Evolutionary conservation across 2,113 vertebrate genomes (phyloP), one percentile per base, ranked within the genome.

Genomic region (Isichthys henryi): DNA sequence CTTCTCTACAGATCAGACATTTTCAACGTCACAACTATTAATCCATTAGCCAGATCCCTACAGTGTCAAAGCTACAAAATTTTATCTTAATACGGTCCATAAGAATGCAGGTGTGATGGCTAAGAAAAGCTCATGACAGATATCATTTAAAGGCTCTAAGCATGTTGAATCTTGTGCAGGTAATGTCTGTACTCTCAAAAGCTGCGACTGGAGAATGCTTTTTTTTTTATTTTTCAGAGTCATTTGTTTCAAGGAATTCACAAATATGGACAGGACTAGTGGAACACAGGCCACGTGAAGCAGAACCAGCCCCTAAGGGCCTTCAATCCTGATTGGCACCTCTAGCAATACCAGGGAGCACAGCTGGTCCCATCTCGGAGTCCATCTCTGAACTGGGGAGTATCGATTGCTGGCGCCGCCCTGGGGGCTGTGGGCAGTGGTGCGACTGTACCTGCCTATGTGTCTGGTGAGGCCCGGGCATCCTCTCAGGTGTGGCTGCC

Each of bases 271-370:
- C 45, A 7, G 43, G 82, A 48, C 82, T 5, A 46, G 82, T 7
- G 9, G 21, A 21, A 84, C 39, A 84, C 80, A 3, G 84, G 27
- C 3, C 48, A 50, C 82, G 6, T 13, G 8, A 27, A 53, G 49
- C n/a, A 39, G 82, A 77, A 8, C 50, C 46, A 66, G 35, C 70
- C 31, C 49, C 88, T 43, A 10, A 31, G 7, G 74, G 49, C 92
- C 17, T 91, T 92, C 93, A 90, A 92, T 93, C 92, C 92, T 94
- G 94, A 95, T 95, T 95, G 92, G 88, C 92, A 93, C 95, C 94
- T 91, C 88, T 7, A 91, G 93, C 92, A 90, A 77, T 91, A 88
- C 82, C 89, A 43, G 88, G 89, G 92, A 93, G 91, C 91, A 92
- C 95, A 96, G 94, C 94, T 96, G 95, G 92, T 93, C 90, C 39